Percentiles rank a stretch among this genome's conserved stretches.
These are phyloP conservation scores for Tetragnatha montana DNA, from an alignment of 2,888 invertebrate genomes.

Conservation along the genomic window DNA sequence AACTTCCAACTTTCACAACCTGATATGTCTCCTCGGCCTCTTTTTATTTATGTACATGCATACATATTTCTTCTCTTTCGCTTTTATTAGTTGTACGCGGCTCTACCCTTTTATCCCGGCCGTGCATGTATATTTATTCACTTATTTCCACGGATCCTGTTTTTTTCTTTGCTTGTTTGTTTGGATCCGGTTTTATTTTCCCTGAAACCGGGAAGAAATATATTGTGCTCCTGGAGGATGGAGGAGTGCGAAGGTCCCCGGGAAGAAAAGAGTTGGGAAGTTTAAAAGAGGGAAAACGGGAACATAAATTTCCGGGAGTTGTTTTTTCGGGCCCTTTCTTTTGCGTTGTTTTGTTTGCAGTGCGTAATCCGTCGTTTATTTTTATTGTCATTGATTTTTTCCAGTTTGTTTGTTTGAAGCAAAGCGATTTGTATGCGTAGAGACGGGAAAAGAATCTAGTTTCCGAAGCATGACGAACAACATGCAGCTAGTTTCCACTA, in stretches of 20 bases:
- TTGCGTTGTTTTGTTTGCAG: slow-evolving; percentile 24
- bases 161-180: slow-evolving; percentile 1
- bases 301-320: slow-evolving; percentile 57
- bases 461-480: too few species aligned
- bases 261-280: slow-evolving; percentile 44
- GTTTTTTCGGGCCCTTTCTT: slow-evolving; percentile 16
- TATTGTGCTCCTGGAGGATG: slow-evolving; percentile 19
- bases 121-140: slow-evolving; percentile 41
- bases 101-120: not conserved
- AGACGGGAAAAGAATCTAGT: too few species aligned
- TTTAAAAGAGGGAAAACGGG: slow-evolving; percentile 42
- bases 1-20: slow-evolving; percentile 45
- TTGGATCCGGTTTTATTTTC: slow-evolving; percentile 21
- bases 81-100: slow-evolving; percentile 16
- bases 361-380: slow-evolving; percentile 6
- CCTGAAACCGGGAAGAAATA: slow-evolving; percentile 42
- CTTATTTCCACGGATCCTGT: slow-evolving; percentile 27
- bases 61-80: not conserved
- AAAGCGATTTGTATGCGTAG: slow-evolving; percentile 25
- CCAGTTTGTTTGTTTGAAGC: not conserved
- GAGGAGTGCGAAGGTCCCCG: slow-evolving; percentile 15
- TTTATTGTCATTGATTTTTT: not conserved
- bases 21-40: slow-evolving; percentile 35
- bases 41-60: slow-evolving; percentile 8
- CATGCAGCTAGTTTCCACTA: too few species aligned